Evolutionary conservation across 2,797 vertebrate species (phyloP).

Genomic region (Acanthornis magna): DNA sequence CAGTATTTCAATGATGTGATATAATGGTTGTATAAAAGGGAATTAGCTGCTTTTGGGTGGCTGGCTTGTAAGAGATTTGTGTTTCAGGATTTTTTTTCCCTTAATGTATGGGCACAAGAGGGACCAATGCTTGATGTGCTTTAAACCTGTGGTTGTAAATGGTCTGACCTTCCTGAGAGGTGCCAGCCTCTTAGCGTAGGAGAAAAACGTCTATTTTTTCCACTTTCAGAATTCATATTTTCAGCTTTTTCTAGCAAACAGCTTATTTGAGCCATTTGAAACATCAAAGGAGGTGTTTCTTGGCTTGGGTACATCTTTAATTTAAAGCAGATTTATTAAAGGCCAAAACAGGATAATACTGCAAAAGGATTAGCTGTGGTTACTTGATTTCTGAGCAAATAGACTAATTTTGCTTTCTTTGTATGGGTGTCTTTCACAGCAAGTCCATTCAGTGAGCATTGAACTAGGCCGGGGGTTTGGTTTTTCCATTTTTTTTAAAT

Average conservation of each 20-base stretch:
- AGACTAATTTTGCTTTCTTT: constrained; percentile 40
- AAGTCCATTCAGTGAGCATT: background rate
- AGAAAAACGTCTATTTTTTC: background rate
- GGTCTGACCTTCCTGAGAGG: background rate
- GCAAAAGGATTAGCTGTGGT: constrained; percentile 57
- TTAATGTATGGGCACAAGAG: background rate
- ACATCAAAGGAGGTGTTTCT: constrained; percentile 59
- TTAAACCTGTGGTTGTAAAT: background rate
- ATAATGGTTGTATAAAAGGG: background rate
- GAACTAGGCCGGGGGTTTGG: background rate
- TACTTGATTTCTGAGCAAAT: constrained; percentile 57
- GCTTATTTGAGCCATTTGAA: constrained; percentile 23
- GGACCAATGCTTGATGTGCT: background rate
- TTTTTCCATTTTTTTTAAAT: background rate
- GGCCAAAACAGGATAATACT: constrained; percentile 23
- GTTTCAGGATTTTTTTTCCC: background rate
- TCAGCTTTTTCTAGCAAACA: background rate
- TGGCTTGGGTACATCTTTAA: constrained; percentile 51
- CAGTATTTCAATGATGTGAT: fast-evolving
- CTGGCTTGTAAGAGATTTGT: background rate
- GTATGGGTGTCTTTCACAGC: background rate
- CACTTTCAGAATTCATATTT: background rate
- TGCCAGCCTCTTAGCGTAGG: background rate
- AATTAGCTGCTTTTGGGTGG: background rate
- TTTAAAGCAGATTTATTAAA: constrained; percentile 62